These are phyloP conservation scores for Euzetes globulus DNA, from an alignment of 2,888 invertebrate genomes.

Conservation along the genomic window DNA sequence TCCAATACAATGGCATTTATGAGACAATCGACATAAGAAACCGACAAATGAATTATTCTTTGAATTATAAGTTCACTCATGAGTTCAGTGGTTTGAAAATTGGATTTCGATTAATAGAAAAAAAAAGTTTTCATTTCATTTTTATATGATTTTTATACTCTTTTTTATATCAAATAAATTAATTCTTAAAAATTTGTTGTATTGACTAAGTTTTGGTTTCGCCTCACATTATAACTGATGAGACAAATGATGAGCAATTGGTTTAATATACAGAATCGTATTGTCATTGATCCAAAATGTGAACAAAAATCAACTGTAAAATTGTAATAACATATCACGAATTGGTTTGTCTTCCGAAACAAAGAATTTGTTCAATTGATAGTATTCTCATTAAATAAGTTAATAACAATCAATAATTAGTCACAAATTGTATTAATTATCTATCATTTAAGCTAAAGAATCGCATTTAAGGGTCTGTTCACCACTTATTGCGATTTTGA, in stretches of 20 bases:
- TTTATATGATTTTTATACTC: neutral
- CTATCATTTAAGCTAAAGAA: constrained; percentile 28
- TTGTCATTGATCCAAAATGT: neutral
- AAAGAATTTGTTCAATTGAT: neutral
- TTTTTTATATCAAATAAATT: constrained; percentile 4
- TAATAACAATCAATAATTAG: neutral
- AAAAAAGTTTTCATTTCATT: neutral
- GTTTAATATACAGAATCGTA: neutral
- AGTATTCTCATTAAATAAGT: neutral
- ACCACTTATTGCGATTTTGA: constrained; percentile 29
- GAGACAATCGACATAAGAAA: neutral
- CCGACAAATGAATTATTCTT: neutral
- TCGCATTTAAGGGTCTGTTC: constrained; percentile 32
- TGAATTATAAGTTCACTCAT: neutral
- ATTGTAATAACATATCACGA: constrained; percentile 19
- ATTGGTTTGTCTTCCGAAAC: neutral
- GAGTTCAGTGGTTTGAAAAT: too few relatives aligned
- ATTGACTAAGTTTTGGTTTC: constrained; percentile 23
- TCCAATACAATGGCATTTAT: constrained; percentile 1
- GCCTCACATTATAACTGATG: neutral
- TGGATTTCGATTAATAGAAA: neutral
- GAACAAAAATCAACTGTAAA: constrained; percentile 15
- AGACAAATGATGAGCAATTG: constrained; percentile 21
- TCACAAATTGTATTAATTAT: neutral
- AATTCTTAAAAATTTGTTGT: neutral